Conservation (phyloP, 2,113 vertebrate species). For the Bostrychus sinensis region DNA sequence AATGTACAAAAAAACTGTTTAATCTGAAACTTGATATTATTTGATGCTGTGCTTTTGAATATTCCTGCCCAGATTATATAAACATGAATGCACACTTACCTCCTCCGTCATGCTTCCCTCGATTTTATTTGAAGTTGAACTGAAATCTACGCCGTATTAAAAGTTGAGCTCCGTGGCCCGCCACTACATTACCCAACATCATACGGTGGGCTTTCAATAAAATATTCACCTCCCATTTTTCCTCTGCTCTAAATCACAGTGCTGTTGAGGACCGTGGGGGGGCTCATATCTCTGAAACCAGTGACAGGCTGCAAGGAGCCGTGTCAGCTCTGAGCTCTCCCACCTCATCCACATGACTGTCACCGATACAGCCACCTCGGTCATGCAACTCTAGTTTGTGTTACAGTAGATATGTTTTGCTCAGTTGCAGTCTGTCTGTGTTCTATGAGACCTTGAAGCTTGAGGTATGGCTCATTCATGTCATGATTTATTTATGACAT, state of each 20-base stretch:
- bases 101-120: background rate
- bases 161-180: slow-evolving; percentile 8
- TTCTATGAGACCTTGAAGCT: background rate
- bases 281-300: slow-evolving; percentile 23
- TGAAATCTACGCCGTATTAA: slow-evolving; percentile 4
- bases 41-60: background rate
- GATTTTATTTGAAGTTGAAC: background rate
- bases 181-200: slow-evolving; percentile 16
- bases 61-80: background rate
- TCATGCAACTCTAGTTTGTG: slow-evolving; percentile 19
- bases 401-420: slow-evolving; percentile 5
- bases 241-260: slow-evolving; percentile 34
- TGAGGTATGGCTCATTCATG: background rate
- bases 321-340: slow-evolving; percentile 25
- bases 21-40: background rate
- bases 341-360: slow-evolving; percentile 20
- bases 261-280: slow-evolving; percentile 7
- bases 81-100: background rate
- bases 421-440: slow-evolving; percentile 1
- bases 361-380: slow-evolving; percentile 8
- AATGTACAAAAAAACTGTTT: background rate
- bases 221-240: slow-evolving; percentile 52
- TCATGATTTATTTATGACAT: background rate
- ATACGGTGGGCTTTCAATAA: slow-evolving; percentile 27
- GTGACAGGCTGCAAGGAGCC: slow-evolving; percentile 32